These are phyloP conservation scores for Sycophila texana DNA, from an alignment of 2,888 invertebrate species.

Conservation along the genomic window DNA sequence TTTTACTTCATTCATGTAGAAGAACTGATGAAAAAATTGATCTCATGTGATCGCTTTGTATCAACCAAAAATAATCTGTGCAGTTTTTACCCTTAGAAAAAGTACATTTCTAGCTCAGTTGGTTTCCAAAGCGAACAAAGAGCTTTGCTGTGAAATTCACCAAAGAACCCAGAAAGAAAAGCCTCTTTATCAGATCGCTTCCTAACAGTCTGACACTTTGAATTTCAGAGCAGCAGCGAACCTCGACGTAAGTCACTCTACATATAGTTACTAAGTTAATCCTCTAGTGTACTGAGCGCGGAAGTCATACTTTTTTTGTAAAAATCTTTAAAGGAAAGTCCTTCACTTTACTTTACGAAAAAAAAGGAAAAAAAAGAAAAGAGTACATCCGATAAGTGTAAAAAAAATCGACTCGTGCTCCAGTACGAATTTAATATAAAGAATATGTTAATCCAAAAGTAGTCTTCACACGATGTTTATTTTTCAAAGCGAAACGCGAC, in stretches of 20 bases:
- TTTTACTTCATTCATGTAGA: not conserved
- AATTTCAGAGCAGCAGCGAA: conserved; percentile 53
- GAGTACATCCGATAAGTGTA: conserved; percentile 3
- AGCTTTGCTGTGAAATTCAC: conserved; percentile 54
- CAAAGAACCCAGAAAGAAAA: conserved; percentile 45
- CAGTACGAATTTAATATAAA: conserved; percentile 29
- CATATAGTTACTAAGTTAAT: conserved; percentile 44
- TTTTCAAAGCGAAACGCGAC: conserved; percentile 3
- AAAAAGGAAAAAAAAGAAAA: not conserved
- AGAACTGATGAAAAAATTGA: conserved; percentile 1
- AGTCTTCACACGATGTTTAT: conserved; percentile 44
- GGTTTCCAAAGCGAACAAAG: conserved; percentile 48
- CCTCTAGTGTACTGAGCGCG: conserved; percentile 13
- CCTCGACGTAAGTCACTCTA: conserved; percentile 41
- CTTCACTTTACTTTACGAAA: not conserved
- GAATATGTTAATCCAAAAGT: conserved; percentile 45
- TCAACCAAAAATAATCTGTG: conserved; percentile 9
- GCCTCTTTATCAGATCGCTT: conserved; percentile 45
- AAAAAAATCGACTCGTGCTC: conserved; percentile 9
- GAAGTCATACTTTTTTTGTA: conserved; percentile 16
- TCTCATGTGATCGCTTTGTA: not conserved
- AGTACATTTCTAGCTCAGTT: conserved; percentile 39
- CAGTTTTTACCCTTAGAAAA: conserved; percentile 32
- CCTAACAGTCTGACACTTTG: conserved; percentile 39
- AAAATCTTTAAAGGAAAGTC: conserved; percentile 19